Conservation (phyloP, 2,888 invertebrate species). For the Papilio demoleus region DNA sequence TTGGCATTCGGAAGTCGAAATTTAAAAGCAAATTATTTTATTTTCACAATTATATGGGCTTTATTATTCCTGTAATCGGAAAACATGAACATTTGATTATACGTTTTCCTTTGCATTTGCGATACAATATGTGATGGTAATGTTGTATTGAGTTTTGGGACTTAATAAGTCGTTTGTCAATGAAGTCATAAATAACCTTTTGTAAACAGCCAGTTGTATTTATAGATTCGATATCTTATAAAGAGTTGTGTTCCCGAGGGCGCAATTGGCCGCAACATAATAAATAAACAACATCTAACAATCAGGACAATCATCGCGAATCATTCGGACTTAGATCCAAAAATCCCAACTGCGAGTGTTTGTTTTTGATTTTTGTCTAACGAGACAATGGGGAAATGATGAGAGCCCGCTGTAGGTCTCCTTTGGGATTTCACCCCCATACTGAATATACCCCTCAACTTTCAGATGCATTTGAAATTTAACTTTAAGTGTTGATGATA, state of each 20-base stretch:
- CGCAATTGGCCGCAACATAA: slow-evolving; percentile 67
- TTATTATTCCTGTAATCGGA: not conserved
- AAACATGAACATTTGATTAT: not conserved
- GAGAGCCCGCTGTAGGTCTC: slow-evolving; percentile 77
- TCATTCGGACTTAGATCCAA: slow-evolving; percentile 76
- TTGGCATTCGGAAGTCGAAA: slow-evolving; percentile 25
- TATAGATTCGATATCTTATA: slow-evolving; percentile 53
- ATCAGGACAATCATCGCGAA: slow-evolving; percentile 72
- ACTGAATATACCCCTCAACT: slow-evolving; percentile 62
- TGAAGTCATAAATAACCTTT: slow-evolving; percentile 23
- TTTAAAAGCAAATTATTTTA: slow-evolving; percentile 13
- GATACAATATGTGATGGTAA: not conserved
- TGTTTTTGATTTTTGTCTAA: slow-evolving; percentile 84
- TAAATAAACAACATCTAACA: slow-evolving; percentile 57
- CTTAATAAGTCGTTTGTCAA: slow-evolving; percentile 20
- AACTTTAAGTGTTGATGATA: slow-evolving; percentile 59
- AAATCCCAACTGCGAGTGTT: slow-evolving; percentile 78
- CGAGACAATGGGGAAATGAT: slow-evolving; percentile 84
- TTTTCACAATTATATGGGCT: not conserved
- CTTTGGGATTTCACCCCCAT: slow-evolving; percentile 80
- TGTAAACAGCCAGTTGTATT: slow-evolving; percentile 45
- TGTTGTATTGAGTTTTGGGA: slow-evolving; percentile 33
- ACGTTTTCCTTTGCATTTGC: not conserved
- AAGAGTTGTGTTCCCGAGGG: slow-evolving; percentile 60
- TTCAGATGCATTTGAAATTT: slow-evolving; percentile 52